A percentile compares a stretch with the other conserved stretches of the same genome.
Evolutionary conservation across 2,113 vertebrate species (phyloP).

Genomic region (Galemys pyrenaicus): DNA sequence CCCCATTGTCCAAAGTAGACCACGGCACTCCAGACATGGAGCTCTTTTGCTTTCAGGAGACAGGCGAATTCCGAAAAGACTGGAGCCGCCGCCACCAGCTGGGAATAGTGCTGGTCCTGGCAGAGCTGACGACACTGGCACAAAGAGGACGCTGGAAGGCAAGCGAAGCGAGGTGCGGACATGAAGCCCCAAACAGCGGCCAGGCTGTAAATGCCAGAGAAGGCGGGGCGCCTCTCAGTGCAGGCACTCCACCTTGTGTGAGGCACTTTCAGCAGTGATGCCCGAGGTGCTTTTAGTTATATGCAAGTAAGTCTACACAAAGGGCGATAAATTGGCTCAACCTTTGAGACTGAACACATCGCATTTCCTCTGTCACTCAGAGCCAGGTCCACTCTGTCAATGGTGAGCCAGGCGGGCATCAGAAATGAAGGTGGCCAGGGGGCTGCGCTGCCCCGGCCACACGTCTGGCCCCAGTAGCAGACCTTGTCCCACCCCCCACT

Average conservation of each 20-base stretch:
- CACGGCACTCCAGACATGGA: not conserved
- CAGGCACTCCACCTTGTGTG: not conserved
- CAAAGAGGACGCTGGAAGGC: not conserved
- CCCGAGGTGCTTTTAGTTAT: slow-evolving; percentile 29
- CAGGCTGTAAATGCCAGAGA: not conserved
- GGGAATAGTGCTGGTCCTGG: not conserved
- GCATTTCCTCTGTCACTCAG: not conserved
- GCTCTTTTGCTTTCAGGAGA: not conserved
- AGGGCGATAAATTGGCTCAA: not conserved
- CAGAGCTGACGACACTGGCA: not conserved
- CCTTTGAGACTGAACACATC: not conserved
- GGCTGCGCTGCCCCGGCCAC: not conserved
- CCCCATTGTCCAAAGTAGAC: not conserved
- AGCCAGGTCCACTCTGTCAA: not conserved
- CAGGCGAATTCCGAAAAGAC: accelerated
- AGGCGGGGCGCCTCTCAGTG: not conserved
- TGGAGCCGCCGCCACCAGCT: not conserved
- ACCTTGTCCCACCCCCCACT: not conserved
- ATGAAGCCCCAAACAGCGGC: not conserved
- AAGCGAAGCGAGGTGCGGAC: no score
- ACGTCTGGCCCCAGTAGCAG: not conserved
- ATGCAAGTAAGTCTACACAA: slow-evolving; percentile 14
- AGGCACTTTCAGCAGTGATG: not conserved
- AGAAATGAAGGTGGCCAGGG: not conserved
- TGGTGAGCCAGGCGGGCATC: not conserved